A percentile compares a stretch with the other conserved stretches of the same genome.
phyloP scores from a whole-genome alignment of 2,888 invertebrate genomes.

The Rhaphigaster nebulosa region DNA sequence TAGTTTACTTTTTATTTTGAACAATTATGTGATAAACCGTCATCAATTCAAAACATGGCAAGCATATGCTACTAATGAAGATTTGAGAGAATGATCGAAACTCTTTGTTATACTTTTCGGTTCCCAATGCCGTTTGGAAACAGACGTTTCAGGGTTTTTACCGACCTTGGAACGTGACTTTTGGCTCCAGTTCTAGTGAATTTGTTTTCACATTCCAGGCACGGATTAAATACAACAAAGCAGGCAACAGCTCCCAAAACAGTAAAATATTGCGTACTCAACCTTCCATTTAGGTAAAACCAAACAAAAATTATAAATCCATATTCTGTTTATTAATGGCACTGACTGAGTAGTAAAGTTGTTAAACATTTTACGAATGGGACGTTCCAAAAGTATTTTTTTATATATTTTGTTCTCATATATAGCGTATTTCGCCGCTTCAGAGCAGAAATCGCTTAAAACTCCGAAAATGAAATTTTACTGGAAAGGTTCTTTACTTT shows the following conservation, averaged over 20 bases:
- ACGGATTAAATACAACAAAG: constrained; percentile 3
- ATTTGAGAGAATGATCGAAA: neutral
- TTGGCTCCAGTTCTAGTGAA: constrained; percentile 2
- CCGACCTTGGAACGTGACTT: neutral
- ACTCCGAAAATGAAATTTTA: too few species aligned
- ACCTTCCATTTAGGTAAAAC: neutral
- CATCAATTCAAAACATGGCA: neutral
- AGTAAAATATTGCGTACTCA: neutral
- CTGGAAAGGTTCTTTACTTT: too few species aligned
- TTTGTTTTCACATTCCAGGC: constrained; percentile 16
- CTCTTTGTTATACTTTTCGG: neutral
- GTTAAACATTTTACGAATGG: neutral
- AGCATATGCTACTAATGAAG: neutral
- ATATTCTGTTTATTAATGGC: neutral
- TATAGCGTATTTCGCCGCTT: too few species aligned
- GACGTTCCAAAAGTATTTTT: too few species aligned
- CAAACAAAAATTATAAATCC: neutral
- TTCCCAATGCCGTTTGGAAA: neutral
- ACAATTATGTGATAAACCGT: neutral
- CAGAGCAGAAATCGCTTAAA: too few species aligned
- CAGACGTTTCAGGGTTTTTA: neutral
- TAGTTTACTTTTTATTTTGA: neutral
- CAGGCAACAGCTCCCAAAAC: neutral
- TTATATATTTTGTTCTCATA: too few species aligned
- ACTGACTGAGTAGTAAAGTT: neutral